Evolutionary conservation across 2,888 invertebrate species (phyloP), one percentile per base, ranked within the genome.

Genomic region (Meteorus cinctellus): DNA sequence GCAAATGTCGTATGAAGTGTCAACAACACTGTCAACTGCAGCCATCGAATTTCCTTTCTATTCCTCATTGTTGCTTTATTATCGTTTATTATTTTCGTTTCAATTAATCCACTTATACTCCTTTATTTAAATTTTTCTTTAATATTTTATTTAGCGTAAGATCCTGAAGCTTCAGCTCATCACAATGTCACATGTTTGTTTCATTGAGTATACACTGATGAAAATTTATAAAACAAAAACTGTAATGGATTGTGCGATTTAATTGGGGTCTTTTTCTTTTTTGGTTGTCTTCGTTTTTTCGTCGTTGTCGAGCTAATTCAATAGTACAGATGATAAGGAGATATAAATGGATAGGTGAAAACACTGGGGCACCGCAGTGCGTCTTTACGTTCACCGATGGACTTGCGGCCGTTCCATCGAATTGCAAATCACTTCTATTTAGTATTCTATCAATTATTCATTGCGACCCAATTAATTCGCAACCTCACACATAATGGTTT

Each of bases 1-100:
- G 79, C 72, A 66, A 78, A 72, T 68, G 76, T 63, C 19, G 79
- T 60, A 19, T 67, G 66, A 24, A 81, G 70, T 66, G 78, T 74
- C n/a, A 79, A 72, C 29, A 80, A 68, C 4, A 79, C 72, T 41
- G 72, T 41, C 55, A 75, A 73, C 77, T 68, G 71, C 70, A 65
- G 78, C 79, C 62, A 72, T 67, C 10, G 72, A 31, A 68, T 55
- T 68, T 45, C 71, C 67, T 12, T 60, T 48, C 31, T 71, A 66
- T 45, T 29, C n/a, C 55, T 75, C 27, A 19, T 36, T 45, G 45
- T 71, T 31, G 27, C 59, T 59, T 45, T 66, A 16, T 27, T 34
- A 29, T 48, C 66, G n/a, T 66, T 31, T 36, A n/a, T 36, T 67
- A 8, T 72, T 72, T 55, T 59, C 10, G 5, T 34, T 67, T 74